Evolutionary conservation across 2,113 vertebrate genomes (phyloP), one percentile per base, ranked within the genome.

Genomic region (Pollimyrus isidori): DNA sequence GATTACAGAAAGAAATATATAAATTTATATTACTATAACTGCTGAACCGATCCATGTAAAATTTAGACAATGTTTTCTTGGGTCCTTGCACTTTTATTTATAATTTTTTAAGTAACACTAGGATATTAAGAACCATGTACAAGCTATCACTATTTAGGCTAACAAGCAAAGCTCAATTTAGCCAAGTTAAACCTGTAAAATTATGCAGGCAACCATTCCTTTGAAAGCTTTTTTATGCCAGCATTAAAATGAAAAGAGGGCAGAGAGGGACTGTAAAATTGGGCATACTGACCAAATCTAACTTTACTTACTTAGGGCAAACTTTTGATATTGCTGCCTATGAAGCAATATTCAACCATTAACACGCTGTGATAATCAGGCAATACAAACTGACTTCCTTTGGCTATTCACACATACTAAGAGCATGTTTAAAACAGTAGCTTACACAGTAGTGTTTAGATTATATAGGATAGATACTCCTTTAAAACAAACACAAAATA

Each of bases 401-500:
- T 93, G 94, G 94, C 94, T 92, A 92, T 92, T 94, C 91, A 94
- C 94, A 96, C 93, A 93, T 93, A 94, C 93, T 94, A 91, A 91
- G 90, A 91, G 91, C 76, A 89, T 88, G 91, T 94, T 96, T 96
- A 94, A 95, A 96, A 96, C 95, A 95, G 96, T 96, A 97, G 95
- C 96, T 96, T 95, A 96, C 95, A 95, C 95, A 91, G 93, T 94
- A 94, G 94, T 92, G 94, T 95, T 96, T 95, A 96, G 93, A 94
- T 93, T 95, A 94, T 87, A 93, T 92, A 92, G 93, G 89, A 90
- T 91, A 92, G 92, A 95, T 91, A 93, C 92, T 94, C 92, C 91
- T 91, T 96, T 95, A 95, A 96, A 96, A 96, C 95, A 93, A 89
- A 91, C 76, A 90, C 84, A 93, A 62, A 90, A 53, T 96, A 97